Conservation (phyloP, 2,797 vertebrate genomes). For the Cryptoprocta ferox region DNA sequence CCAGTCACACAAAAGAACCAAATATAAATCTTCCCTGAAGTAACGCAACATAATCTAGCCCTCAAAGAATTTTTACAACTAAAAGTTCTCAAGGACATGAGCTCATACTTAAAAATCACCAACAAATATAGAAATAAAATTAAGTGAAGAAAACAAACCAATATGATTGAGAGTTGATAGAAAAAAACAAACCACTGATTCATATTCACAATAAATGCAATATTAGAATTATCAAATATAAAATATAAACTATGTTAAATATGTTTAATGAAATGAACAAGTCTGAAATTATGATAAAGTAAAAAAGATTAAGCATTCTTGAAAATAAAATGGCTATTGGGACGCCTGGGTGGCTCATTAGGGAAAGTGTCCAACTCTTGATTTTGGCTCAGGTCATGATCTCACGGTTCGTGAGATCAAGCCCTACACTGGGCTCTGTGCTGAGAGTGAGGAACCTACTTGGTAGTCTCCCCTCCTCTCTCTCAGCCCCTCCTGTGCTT, state of each 20-base stretch:
- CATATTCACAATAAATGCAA: neutral
- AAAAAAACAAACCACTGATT: neutral
- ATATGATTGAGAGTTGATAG: neutral
- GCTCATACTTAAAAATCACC: neutral
- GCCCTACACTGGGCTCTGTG: no score
- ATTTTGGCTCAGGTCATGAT: no score
- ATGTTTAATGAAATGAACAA: neutral
- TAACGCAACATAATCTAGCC: neutral
- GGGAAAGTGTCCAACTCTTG: no score
- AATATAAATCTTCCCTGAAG: neutral
- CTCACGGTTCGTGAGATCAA: no score
- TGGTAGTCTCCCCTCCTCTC: no score
- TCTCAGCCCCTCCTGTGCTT: no score
- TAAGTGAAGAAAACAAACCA: neutral
- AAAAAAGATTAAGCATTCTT: neutral
- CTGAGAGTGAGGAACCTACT: no score
- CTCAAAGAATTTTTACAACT: slow-evolving; percentile 1
- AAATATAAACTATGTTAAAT: neutral
- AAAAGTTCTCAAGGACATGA: neutral
- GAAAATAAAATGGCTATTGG: neutral
- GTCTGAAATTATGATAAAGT: neutral
- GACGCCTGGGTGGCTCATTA: no score
- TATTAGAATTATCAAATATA: neutral
- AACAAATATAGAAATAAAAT: neutral
- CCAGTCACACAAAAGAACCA: neutral